These are phyloP conservation scores for Temnopleurus reevesii DNA, from an alignment of 53 echinoderm and acorn worm species.

Conservation along the genomic window DNA sequence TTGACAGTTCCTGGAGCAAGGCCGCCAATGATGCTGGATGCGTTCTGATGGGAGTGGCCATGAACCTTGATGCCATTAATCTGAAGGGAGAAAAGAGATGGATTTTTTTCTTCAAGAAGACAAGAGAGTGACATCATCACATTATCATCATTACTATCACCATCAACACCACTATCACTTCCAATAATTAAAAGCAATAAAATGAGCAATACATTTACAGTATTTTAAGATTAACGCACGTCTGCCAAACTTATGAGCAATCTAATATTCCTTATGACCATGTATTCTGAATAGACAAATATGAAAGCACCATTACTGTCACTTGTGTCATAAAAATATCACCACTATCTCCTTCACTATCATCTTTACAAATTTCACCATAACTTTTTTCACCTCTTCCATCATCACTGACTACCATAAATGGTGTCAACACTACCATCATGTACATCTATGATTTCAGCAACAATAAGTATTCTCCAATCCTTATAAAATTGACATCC, in stretches of 20 bases:
- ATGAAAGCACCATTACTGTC: too few relatives aligned
- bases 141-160: background rate
- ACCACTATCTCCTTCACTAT: background rate
- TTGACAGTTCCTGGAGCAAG: constrained; percentile 70
- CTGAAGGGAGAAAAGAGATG: constrained; percentile 18
- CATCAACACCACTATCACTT: background rate
- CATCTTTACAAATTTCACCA: background rate
- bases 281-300: too few relatives aligned
- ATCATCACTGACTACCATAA: background rate
- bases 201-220: too few relatives aligned
- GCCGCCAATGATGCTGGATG: constrained; percentile 85
- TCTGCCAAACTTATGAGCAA: too few relatives aligned
- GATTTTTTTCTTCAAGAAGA: too few relatives aligned
- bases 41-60: constrained; percentile 90
- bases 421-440: background rate
- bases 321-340: background rate
- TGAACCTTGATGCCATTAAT: constrained; percentile 79
- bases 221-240: too few relatives aligned
- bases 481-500: constrained; percentile 72
- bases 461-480: constrained; percentile 66
- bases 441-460: constrained; percentile 81
- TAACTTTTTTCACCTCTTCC: background rate
- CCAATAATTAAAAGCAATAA: too few relatives aligned
- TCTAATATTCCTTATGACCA: too few relatives aligned
- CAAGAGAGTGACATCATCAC: too few relatives aligned